These are phyloP conservation scores for Aleiodes alternator DNA, from an alignment of 2,888 invertebrate genomes.

Conservation along the genomic window DNA sequence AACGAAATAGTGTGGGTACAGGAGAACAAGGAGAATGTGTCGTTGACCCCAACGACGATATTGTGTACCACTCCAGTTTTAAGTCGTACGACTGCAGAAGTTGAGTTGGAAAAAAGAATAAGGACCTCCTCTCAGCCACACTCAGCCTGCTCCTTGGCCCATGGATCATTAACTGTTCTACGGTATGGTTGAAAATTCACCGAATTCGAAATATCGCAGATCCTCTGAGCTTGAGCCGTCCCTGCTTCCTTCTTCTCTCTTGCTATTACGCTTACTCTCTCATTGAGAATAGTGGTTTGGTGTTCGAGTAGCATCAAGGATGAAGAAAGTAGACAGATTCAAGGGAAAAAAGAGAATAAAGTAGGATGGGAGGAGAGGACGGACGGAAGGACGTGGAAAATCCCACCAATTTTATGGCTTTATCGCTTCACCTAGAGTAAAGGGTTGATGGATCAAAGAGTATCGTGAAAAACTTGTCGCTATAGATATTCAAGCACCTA, in stretches of 20 bases:
- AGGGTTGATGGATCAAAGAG: slow-evolving; percentile 20
- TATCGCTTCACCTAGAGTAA: slow-evolving; percentile 59
- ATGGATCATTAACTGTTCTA: slow-evolving; percentile 72
- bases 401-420: slow-evolving; percentile 65
- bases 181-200: slow-evolving; percentile 65
- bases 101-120: slow-evolving; percentile 64
- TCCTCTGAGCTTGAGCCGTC: slow-evolving; percentile 41
- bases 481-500: not conserved
- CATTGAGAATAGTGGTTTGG: slow-evolving; percentile 4
- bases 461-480: not conserved
- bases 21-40: slow-evolving; percentile 61
- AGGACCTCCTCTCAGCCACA: slow-evolving; percentile 74
- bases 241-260: not conserved
- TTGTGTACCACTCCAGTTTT: slow-evolving; percentile 73
- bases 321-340: slow-evolving; percentile 34
- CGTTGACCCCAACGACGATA: slow-evolving; percentile 73
- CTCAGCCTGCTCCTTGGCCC: slow-evolving; percentile 69
- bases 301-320: slow-evolving; percentile 35
- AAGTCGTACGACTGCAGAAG: slow-evolving; percentile 67
- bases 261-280: too few species aligned
- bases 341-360: slow-evolving; percentile 26
- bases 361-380: slow-evolving; percentile 20
- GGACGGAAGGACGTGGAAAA: slow-evolving; percentile 52
- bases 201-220: slow-evolving; percentile 40
- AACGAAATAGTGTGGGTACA: slow-evolving; percentile 40